phyloP scores from a whole-genome alignment of 2,113 vertebrate species.

The Beaufortia kweichowensis region DNA sequence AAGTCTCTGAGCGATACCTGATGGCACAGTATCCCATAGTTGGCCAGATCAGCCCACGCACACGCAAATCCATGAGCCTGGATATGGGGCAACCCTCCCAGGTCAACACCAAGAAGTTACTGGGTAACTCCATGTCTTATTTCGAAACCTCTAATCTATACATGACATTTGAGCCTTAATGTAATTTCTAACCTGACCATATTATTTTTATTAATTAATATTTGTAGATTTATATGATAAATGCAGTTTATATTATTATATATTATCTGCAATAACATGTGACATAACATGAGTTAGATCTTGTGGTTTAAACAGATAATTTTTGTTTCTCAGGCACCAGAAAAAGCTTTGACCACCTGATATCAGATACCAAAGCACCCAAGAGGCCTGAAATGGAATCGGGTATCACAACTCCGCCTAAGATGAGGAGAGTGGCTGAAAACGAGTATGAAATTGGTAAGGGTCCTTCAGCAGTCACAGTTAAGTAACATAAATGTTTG shows the following conservation, averaged over 20 bases:
- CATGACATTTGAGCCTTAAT: too few species aligned
- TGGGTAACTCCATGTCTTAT: slow-evolving; percentile 74
- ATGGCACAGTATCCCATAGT: slow-evolving; percentile 85
- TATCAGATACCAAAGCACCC: slow-evolving; percentile 96
- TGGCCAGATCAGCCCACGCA: slow-evolving; percentile 93
- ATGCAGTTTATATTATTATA: too few species aligned
- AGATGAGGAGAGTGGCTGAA: slow-evolving; percentile 97
- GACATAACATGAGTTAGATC: too few species aligned
- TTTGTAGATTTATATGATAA: too few species aligned
- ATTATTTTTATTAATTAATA: too few species aligned
- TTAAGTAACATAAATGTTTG: neutral
- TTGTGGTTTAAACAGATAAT: too few species aligned
- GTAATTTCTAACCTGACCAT: too few species aligned
- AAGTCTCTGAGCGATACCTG: slow-evolving; percentile 90
- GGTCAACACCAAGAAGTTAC: slow-evolving; percentile 93
- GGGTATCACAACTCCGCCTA: slow-evolving; percentile 95
- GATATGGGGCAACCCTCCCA: slow-evolving; percentile 98
- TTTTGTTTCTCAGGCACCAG: slow-evolving; percentile 81
- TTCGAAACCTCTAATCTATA: too few species aligned
- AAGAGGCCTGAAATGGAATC: slow-evolving; percentile 97
- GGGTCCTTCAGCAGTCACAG: slow-evolving; percentile 37
- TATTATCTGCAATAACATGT: too few species aligned
- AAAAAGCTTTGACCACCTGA: slow-evolving; percentile 98
- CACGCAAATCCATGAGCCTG: slow-evolving; percentile 96
- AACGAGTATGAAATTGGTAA: slow-evolving; percentile 95